phyloP scores from a whole-genome alignment of 2,888 invertebrate genomes.

The Spodoptera littoralis region DNA sequence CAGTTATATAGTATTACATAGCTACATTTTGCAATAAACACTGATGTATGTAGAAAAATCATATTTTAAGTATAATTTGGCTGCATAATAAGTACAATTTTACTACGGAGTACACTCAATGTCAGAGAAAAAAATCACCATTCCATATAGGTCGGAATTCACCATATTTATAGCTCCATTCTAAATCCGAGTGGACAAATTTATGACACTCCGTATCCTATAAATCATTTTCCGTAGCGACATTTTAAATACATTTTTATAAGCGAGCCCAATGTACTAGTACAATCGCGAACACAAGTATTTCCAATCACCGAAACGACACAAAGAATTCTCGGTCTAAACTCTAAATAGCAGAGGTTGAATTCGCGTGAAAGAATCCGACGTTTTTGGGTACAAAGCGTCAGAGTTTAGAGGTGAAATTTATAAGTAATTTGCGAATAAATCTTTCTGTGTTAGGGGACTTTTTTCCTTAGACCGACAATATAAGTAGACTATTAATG shows the following conservation, averaged over 20 bases:
- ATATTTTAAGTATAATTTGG: too few relatives aligned
- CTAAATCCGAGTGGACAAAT: constrained; percentile 85
- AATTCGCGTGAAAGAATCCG: constrained; percentile 30
- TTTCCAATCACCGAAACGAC: constrained; percentile 43
- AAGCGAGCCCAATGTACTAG: constrained; percentile 82
- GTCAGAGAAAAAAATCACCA: constrained; percentile 22
- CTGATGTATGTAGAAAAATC: too few relatives aligned
- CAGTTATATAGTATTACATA: too few relatives aligned
- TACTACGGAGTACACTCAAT: constrained; percentile 29
- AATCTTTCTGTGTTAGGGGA: constrained; percentile 83
- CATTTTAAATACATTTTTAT: constrained; percentile 89
- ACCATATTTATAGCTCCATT: constrained; percentile 80
- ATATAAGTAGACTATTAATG: constrained; percentile 87
- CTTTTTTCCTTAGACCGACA: constrained; percentile 75
- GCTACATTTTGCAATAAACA: too few relatives aligned
- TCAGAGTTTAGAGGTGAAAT: constrained; percentile 76
- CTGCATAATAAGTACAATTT: too few relatives aligned
- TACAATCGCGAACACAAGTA: constrained; percentile 55
- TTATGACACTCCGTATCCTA: constrained; percentile 82
- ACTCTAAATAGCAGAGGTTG: constrained; percentile 7
- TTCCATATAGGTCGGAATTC: constrained; percentile 37
- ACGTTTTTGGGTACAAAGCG: constrained; percentile 41
- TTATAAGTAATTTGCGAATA: constrained; percentile 89
- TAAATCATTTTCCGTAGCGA: constrained; percentile 85
- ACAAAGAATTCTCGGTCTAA: constrained; percentile 49